These are phyloP conservation scores for Mormyrus hasselquistii DNA, from an alignment of 2,797 vertebrate species.

Conservation along the genomic window DNA sequence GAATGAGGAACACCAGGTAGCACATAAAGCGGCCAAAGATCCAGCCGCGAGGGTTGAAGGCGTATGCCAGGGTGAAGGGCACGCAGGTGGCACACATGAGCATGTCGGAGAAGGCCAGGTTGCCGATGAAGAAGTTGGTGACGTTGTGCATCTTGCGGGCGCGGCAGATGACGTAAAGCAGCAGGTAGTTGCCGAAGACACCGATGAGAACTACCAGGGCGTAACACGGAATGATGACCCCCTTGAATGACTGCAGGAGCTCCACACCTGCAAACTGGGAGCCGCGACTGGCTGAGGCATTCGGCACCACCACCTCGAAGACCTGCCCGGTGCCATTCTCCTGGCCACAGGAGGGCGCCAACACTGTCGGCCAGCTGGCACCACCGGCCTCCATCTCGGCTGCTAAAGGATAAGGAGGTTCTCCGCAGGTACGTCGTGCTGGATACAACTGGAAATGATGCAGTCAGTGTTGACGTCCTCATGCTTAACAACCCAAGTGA, in stretches of 20 bases:
- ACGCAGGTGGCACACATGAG: slow-evolving; percentile 81
- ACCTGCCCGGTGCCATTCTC: slow-evolving; percentile 42
- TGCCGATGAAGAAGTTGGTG: slow-evolving; percentile 85
- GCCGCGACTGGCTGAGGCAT: slow-evolving; percentile 56
- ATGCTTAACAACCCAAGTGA: not conserved
- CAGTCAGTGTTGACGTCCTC: not conserved
- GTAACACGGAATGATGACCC: slow-evolving; percentile 79
- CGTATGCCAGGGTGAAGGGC: slow-evolving; percentile 79
- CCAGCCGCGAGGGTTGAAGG: slow-evolving; percentile 81
- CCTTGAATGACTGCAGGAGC: slow-evolving; percentile 78
- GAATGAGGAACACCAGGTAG: slow-evolving; percentile 80
- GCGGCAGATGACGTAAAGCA: slow-evolving; percentile 79
- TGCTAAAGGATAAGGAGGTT: not conserved
- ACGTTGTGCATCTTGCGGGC: slow-evolving; percentile 84
- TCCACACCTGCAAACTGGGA: slow-evolving; percentile 72
- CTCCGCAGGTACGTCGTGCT: not conserved
- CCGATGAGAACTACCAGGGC: slow-evolving; percentile 71
- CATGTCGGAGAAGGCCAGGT: slow-evolving; percentile 84
- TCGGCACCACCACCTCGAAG: slow-evolving; percentile 61
- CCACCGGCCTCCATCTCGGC: slow-evolving; percentile 54
- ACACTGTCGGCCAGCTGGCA: slow-evolving; percentile 48
- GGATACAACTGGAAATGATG: slow-evolving; percentile 16
- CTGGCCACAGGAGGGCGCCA: slow-evolving; percentile 32
- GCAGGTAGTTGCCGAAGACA: slow-evolving; percentile 76
- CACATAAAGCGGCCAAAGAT: slow-evolving; percentile 79